A percentile compares a stretch with the other conserved stretches of the same genome.
Conservation (phyloP, 1,140 invertebrate genomes). For the Temnothorax curvispinosus region DNA sequence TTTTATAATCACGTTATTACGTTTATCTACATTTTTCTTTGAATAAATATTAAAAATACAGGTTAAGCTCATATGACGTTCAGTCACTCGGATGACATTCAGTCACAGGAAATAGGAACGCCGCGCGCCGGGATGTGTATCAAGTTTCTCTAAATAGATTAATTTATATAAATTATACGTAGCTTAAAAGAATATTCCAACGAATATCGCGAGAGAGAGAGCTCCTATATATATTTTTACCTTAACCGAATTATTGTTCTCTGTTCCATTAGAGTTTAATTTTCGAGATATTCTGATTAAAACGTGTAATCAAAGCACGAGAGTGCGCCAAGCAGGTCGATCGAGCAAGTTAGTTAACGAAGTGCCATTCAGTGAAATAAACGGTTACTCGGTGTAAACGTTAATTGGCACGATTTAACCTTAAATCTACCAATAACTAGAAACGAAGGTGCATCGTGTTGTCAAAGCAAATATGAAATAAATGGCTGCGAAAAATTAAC, state of each 20-base stretch:
- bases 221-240: constrained; percentile 4
- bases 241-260: constrained; percentile 8
- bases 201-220: background rate
- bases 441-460: background rate
- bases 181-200: background rate
- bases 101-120: background rate
- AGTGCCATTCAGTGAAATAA: constrained; percentile 34
- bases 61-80: background rate
- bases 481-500: constrained; percentile 17
- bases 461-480: constrained; percentile 9
- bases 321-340: constrained; percentile 32
- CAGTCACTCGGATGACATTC: background rate
- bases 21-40: background rate
- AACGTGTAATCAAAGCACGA: constrained; percentile 37
- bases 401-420: constrained; percentile 57
- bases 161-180: constrained; percentile 29
- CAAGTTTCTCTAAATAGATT: constrained; percentile 16
- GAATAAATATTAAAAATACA: background rate
- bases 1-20: background rate
- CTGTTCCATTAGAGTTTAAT: constrained; percentile 24
- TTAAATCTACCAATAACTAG: constrained; percentile 23
- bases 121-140: background rate
- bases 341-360: constrained; percentile 65
- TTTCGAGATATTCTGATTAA: constrained; percentile 35
- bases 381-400: constrained; percentile 8